Conservation (phyloP, 2,113 vertebrate species). For the Salvelinus alpinus region DNA sequence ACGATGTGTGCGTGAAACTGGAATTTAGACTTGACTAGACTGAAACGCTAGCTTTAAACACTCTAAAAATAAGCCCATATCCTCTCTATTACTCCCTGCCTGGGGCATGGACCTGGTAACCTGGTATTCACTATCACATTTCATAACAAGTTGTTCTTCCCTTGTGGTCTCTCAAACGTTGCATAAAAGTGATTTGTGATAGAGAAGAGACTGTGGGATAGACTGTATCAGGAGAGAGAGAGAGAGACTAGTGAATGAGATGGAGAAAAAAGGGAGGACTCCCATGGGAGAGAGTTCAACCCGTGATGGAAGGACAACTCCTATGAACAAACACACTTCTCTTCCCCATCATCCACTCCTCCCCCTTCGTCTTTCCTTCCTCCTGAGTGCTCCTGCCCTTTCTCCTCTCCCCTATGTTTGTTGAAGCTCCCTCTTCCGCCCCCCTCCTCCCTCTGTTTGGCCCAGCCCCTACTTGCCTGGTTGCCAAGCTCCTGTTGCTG, state of each 20-base stretch:
- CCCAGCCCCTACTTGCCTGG: conserved; percentile 46
- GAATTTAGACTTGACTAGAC: background rate
- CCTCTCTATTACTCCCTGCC: too few species aligned
- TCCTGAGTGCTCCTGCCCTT: conserved; percentile 6
- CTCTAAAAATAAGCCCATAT: too few species aligned
- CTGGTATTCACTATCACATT: too few species aligned
- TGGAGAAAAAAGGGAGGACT: conserved; percentile 10
- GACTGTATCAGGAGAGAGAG: background rate
- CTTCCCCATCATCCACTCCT: conserved; percentile 11
- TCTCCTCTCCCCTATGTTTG: conserved; percentile 23
- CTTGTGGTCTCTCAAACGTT: too few species aligned
- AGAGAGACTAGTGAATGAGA: background rate
- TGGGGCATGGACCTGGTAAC: too few species aligned
- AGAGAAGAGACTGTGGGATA: background rate
- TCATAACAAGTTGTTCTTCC: too few species aligned
- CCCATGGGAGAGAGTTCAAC: conserved; percentile 27
- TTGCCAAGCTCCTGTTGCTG: conserved; percentile 65
- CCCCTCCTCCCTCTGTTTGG: conserved; percentile 33
- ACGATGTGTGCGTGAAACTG: background rate
- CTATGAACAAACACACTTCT: background rate
- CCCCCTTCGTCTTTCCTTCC: background rate
- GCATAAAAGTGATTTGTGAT: background rate
- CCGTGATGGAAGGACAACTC: conserved; percentile 3
- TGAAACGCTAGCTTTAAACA: background rate
- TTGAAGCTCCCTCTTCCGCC: conserved; percentile 29